phyloP scores from a whole-genome alignment of 2,797 vertebrate genomes.

The Hemitrygon akajei region DNA sequence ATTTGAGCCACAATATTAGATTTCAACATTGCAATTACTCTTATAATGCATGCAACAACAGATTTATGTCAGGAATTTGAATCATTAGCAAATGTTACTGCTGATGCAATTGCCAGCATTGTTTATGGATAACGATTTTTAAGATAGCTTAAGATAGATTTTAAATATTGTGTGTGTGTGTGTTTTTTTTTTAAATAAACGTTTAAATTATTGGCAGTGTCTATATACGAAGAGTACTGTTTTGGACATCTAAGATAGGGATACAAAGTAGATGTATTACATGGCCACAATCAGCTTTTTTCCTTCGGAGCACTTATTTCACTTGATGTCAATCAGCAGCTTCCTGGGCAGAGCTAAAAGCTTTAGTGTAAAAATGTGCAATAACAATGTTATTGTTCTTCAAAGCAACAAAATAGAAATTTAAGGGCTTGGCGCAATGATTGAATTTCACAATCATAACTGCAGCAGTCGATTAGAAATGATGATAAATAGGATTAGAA shows the following conservation, averaged over 20 bases:
- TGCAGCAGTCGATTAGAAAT: constrained; percentile 70
- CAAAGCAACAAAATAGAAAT: constrained; percentile 77
- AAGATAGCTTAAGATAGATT: neutral
- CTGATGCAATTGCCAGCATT: neutral
- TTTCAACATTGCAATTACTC: constrained; percentile 14
- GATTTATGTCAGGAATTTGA: neutral
- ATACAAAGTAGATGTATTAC: neutral
- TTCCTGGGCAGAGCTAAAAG: constrained; percentile 16
- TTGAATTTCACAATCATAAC: constrained; percentile 71
- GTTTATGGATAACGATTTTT: constrained; percentile 1
- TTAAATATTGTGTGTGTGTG: neutral
- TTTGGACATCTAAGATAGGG: neutral
- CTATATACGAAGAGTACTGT: neutral
- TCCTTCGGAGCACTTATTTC: constrained; percentile 26
- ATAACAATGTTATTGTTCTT: constrained; percentile 68
- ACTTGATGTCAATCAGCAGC: constrained; percentile 31
- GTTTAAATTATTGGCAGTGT: neutral
- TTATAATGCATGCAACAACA: neutral
- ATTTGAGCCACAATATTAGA: constrained; percentile 16
- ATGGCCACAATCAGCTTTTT: neutral
- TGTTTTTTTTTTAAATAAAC: neutral
- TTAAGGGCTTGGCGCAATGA: constrained; percentile 64
- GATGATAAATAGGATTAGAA: constrained; percentile 79
- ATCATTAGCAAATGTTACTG: neutral
- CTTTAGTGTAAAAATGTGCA: constrained; percentile 58